Evolutionary conservation across 2,797 vertebrate genomes (phyloP).

Genomic region (Lithobates pipiens): DNA sequence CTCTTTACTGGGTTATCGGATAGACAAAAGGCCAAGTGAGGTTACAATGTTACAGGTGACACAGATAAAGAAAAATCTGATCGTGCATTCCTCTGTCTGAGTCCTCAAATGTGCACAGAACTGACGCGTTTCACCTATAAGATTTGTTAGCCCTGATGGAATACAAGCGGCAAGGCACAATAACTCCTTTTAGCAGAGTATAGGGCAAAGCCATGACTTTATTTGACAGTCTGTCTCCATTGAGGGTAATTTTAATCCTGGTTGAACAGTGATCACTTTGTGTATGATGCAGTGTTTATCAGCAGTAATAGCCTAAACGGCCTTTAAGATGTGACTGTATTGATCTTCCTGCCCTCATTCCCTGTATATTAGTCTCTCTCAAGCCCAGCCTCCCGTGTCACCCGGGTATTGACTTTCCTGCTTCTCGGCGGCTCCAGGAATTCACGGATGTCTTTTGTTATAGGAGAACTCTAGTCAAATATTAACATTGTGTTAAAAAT

Average conservation of each 20-base stretch:
- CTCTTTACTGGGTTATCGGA: conserved; percentile 8
- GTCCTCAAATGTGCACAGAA: neutral
- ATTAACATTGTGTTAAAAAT: neutral
- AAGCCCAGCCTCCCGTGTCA: conserved; percentile 37
- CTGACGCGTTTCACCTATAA: conserved; percentile 10
- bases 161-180: neutral
- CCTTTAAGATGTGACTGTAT: conserved; percentile 55
- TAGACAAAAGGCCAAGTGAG: conserved; percentile 19
- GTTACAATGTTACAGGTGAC: conserved; percentile 31
- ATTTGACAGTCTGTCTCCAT: conserved; percentile 55
- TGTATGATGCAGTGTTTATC: conserved; percentile 62
- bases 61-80: conserved; percentile 15
- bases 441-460: neutral
- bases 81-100: neutral
- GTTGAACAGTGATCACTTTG: conserved; percentile 55
- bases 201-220: conserved; percentile 50
- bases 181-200: conserved; percentile 40
- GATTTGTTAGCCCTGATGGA: conserved; percentile 34
- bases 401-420: conserved; percentile 30
- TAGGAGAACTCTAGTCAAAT: neutral
- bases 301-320: conserved; percentile 49
- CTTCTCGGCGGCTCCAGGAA: neutral
- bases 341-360: conserved; percentile 46
- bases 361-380: conserved; percentile 32
- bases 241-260: conserved; percentile 54